Conservation (phyloP, 92 coral and sea anemone species). For the Porites divaricata region DNA sequence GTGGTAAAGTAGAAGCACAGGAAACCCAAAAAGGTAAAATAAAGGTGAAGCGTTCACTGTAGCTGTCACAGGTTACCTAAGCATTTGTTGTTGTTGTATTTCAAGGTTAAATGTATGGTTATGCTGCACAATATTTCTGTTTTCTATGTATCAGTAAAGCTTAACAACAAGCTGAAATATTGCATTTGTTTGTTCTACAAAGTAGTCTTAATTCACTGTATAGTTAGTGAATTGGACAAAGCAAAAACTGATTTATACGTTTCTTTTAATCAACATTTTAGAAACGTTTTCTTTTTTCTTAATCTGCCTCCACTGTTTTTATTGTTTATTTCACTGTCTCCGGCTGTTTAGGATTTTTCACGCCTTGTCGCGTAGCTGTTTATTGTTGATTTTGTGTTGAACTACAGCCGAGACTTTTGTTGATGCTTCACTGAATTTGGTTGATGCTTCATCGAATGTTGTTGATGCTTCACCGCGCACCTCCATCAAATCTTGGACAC, state of each 20-base stretch:
- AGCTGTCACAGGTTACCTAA: background rate
- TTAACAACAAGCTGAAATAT: too few species aligned
- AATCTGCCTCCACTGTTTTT: too few species aligned
- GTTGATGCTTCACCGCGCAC: constrained; percentile 53
- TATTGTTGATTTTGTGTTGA: background rate
- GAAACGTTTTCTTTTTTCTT: too few species aligned
- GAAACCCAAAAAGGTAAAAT: constrained; percentile 33
- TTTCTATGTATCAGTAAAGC: too few species aligned
- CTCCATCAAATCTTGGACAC: constrained; percentile 70
- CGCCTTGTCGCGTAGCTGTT: background rate
- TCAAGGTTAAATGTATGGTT: background rate
- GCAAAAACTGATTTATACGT: too few species aligned
- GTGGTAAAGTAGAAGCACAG: constrained; percentile 59
- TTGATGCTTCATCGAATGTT: constrained; percentile 44
- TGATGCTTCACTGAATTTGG: constrained; percentile 54
- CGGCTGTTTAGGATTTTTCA: background rate
- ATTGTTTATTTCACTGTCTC: too few species aligned
- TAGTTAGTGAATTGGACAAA: too few species aligned
- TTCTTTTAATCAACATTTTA: too few species aligned
- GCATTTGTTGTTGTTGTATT: background rate
- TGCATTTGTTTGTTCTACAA: too few species aligned
- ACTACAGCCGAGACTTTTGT: constrained; percentile 16
- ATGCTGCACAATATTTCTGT: too few species aligned
- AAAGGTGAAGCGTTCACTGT: background rate
- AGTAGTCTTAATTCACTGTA: too few species aligned